Evolutionary conservation across 1,140 invertebrate species (phyloP), one percentile per base, ranked within the genome.

Genomic region (Homalodisca vitripennis): DNA sequence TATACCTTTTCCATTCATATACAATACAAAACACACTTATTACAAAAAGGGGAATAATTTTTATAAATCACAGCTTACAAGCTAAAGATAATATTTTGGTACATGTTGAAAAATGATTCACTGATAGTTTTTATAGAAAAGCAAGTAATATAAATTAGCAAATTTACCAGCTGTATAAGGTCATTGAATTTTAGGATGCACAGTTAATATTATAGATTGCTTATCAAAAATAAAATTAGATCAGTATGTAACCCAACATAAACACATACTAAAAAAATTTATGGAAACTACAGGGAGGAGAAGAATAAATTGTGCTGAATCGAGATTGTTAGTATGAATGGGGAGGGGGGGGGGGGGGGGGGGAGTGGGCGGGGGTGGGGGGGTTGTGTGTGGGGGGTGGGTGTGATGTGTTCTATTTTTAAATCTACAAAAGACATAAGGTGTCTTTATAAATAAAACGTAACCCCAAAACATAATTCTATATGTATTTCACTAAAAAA

Each of bases 371-470:
- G n/a, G n/a, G n/a, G n/a, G n/a, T n/a, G n/a, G n/a, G n/a, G n/a
- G n/a, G n/a, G n/a, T n/a, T n/a, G n/a, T n/a, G n/a, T n/a, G n/a
- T n/a, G n/a, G n/a, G n/a, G n/a, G n/a, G n/a, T n/a, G n/a, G n/a
- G n/a, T n/a, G n/a, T n/a, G n/a, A n/a, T n/a, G n/a, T n/a, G n/a
- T 60, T 27, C 29, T 60, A 27, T 26, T 60, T 27, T 60, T 60
- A 27, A 6, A 60, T 60, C 55, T 27, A 60, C 55, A 60, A 60
- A 60, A 60, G 14, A 60, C 24, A 22, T 2, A 10, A 27, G 26
- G 55, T 60, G 24, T 60, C 55, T 51, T 51, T 51, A 60, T 60
- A 60, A 60, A 60, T 27, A 30, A 60, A 60, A 60, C 29, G 55
- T 22, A 60, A 60, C 6, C n/a, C n/a, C n/a, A 22, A 53, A 60